These are phyloP conservation scores for Drosophila lacertosa DNA, from an alignment of 1,140 invertebrate genomes.

Conservation along the genomic window DNA sequence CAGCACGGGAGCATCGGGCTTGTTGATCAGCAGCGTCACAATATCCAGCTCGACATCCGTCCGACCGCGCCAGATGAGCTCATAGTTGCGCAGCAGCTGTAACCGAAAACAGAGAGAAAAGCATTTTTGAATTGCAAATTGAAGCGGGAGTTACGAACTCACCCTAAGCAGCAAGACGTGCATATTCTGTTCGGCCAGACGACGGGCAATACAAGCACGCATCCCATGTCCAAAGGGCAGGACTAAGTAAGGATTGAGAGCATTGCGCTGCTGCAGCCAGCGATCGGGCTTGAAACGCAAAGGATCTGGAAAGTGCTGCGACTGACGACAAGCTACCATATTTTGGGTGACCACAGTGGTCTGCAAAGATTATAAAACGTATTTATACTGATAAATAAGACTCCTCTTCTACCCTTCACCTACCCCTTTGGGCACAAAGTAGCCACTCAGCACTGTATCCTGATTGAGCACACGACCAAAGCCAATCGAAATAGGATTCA, in stretches of 20 bases:
- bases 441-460: conserved; percentile 92
- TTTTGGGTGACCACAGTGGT: conserved; percentile 95
- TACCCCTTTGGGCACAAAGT: conserved; percentile 93
- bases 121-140: conserved; percentile 28
- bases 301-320: conserved; percentile 89
- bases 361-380: conserved; percentile 85
- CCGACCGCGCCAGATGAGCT: conserved; percentile 88
- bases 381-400: neutral
- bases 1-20: conserved; percentile 89
- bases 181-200: conserved; percentile 95
- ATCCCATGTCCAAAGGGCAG: conserved; percentile 96
- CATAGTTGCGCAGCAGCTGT: conserved; percentile 89
- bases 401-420: conserved; percentile 66
- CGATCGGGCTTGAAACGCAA: conserved; percentile 90
- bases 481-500: conserved; percentile 93
- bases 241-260: conserved; percentile 90
- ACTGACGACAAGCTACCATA: conserved; percentile 89
- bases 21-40: conserved; percentile 90
- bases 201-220: conserved; percentile 93
- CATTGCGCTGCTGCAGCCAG: conserved; percentile 86
- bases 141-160: conserved; percentile 67
- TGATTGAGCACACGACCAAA: conserved; percentile 91
- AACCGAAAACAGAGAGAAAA: conserved; percentile 54
- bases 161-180: conserved; percentile 91
- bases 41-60: conserved; percentile 85